These are phyloP conservation scores for Holothuria scabra DNA, from an alignment of 53 echinoderm and acorn worm species.

Conservation along the genomic window DNA sequence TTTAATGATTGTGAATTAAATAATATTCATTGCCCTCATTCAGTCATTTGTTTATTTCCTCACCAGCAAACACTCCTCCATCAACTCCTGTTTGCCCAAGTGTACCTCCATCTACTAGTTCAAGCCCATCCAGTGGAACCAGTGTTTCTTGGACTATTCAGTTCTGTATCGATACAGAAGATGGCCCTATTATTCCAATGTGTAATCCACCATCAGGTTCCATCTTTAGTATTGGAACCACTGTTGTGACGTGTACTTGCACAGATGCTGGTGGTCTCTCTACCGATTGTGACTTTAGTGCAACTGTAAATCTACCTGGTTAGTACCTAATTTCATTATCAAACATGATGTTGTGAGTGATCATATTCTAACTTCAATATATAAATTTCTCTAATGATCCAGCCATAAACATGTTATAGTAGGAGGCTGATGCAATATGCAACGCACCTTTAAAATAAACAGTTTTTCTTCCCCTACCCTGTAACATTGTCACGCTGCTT, in stretches of 20 bases:
- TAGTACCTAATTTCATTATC: not conserved
- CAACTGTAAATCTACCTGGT: not conserved
- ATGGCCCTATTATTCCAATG: not conserved
- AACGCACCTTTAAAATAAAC: too few species aligned
- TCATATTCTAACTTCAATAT: too few species aligned
- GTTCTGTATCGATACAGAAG: not conserved
- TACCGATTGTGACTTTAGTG: slow-evolving; percentile 39
- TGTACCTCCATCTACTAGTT: not conserved
- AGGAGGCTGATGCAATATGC: too few species aligned
- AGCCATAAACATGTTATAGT: too few species aligned
- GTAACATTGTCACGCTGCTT: too few species aligned
- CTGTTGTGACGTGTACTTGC: slow-evolving; percentile 56
- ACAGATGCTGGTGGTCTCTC: slow-evolving; percentile 51
- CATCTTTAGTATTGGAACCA: slow-evolving; percentile 48
- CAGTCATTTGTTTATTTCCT: not conserved
- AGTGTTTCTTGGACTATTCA: not conserved
- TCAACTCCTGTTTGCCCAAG: not conserved
- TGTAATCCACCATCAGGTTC: slow-evolving; percentile 36
- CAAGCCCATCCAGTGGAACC: not conserved
- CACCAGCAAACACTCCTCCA: not conserved
- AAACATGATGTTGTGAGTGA: too few species aligned
- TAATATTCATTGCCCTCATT: not conserved
- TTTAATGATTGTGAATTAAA: too few species aligned
- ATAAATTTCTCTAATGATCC: too few species aligned
- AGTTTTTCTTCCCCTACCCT: too few species aligned